Evolutionary conservation across 2,797 vertebrate genomes (phyloP), one percentile per base, ranked within the genome.

Genomic region (Cyprinella venusta): DNA sequence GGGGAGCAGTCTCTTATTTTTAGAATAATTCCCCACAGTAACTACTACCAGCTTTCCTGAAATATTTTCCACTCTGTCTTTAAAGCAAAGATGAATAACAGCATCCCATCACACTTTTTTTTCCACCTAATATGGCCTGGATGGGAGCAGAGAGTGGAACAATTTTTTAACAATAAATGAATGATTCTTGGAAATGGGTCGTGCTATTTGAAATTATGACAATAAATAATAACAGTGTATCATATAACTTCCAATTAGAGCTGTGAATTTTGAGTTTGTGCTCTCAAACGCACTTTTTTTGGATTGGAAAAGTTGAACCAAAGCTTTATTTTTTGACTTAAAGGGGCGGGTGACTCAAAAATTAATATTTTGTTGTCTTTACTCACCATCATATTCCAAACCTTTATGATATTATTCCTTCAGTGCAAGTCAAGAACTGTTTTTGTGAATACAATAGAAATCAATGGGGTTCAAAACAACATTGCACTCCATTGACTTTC

Each of bases 41-140:
- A 94, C 94, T 91, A 92, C 89, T 90, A 88, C 91, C 85, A 92
- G 90, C 90, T 93, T 94, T 90, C 89, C 90, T 89, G 76, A 89
- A 94, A 93, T 91, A 92, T 93, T 93, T 92, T 94, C 93, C 93
- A 93, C 90, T 76, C 77, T 82, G 88, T 88, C 91, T 91, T 89
- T 87, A 93, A 92, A 92, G 90, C 82, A 84, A 92, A 91, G 89
- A 88, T 87, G 86, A 86, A 92, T 69, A 76, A 86, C 84, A 56
- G 82, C 88, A 87, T 84, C 59, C 65, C 72, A 76, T 87, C 77
- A 69, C 74, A 76, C 59, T 81, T 81, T 82, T 79, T 82, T 42
- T 30, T 30, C 64, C 64, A 40, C 78, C 59, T 61, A 76, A 78
- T 83, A 81, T 40, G 65, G 78, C 70, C 38, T 80, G 52, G 61